Evolutionary conservation across 2,113 vertebrate species (phyloP).

Genomic region (Gasterosteus aculeatus): DNA sequence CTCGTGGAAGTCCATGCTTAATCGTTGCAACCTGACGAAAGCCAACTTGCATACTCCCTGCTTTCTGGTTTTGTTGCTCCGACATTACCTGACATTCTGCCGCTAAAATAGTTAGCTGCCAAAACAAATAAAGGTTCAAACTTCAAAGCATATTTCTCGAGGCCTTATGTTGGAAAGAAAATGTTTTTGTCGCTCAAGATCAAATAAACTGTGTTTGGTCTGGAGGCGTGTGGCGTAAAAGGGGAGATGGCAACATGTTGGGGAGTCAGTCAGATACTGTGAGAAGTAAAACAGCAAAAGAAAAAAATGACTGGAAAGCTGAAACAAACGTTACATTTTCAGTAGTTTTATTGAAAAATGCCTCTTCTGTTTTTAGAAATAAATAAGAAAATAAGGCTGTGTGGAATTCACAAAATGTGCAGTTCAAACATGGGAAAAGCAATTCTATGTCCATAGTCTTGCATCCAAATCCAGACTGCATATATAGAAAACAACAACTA

Average conservation of each 20-base stretch:
- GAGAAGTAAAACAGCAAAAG: not conserved
- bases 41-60: not conserved
- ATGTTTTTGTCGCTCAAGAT: slow-evolving; percentile 11
- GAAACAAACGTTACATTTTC: slow-evolving; percentile 86
- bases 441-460: slow-evolving; percentile 97
- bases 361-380: slow-evolving; percentile 99
- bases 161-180: slow-evolving; percentile 16
- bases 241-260: not conserved
- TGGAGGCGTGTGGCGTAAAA: not conserved
- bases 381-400: slow-evolving; percentile 99
- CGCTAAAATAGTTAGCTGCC: slow-evolving; percentile 35
- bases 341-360: slow-evolving; percentile 99
- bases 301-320: slow-evolving; percentile 20
- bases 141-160: slow-evolving; percentile 38
- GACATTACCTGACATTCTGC: slow-evolving; percentile 33
- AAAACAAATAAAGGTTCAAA: slow-evolving; percentile 50
- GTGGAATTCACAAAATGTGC: slow-evolving; percentile 99
- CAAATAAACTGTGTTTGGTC: slow-evolving; percentile 15
- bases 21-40: slow-evolving; percentile 43
- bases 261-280: not conserved
- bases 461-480: slow-evolving; percentile 97
- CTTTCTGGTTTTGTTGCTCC: slow-evolving; percentile 9
- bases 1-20: slow-evolving; percentile 15
- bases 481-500: slow-evolving; percentile 85
- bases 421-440: slow-evolving; percentile 98